These are phyloP conservation scores for Bactericera cockerelli DNA, from an alignment of 1,140 invertebrate genomes.

Conservation along the genomic window DNA sequence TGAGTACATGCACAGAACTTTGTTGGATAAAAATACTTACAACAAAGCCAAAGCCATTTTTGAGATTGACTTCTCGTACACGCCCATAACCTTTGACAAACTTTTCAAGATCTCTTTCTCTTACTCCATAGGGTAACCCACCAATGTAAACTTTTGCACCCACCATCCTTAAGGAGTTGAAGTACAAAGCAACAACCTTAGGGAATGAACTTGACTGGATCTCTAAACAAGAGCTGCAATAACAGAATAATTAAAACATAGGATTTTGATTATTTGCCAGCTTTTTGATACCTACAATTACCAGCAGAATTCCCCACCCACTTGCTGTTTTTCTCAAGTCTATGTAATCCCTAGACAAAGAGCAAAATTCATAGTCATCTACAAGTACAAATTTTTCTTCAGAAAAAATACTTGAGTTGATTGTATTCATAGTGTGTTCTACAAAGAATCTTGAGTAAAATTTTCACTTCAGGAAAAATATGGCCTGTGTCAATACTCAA, in stretches of 20 bases:
- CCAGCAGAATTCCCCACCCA: constrained; percentile 71
- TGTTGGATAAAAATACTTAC: constrained; percentile 45
- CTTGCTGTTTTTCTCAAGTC: too few relatives aligned
- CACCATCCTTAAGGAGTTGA: constrained; percentile 49
- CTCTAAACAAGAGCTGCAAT: constrained; percentile 7
- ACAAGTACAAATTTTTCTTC: constrained; percentile 54
- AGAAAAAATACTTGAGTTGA: constrained; percentile 53
- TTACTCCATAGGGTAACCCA: constrained; percentile 77
- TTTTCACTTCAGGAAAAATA: too few relatives aligned
- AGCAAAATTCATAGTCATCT: constrained; percentile 59
- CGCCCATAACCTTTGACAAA: constrained; percentile 96
- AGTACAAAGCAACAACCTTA: constrained; percentile 1
- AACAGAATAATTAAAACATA: background rate
- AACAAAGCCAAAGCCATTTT: constrained; percentile 99
- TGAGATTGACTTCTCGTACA: constrained; percentile 90
- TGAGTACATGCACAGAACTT: too few relatives aligned
- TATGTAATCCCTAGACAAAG: too few relatives aligned
- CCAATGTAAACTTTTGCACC: constrained; percentile 92
- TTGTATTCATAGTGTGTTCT: too few relatives aligned
- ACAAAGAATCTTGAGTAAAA: too few relatives aligned
- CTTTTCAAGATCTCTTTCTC: constrained; percentile 91
- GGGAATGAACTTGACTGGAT: background rate
- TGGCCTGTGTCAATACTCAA: too few relatives aligned
- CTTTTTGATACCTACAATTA: constrained; percentile 41
- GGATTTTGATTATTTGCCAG: too few relatives aligned